Evolutionary conservation across 1,140 invertebrate genomes (phyloP).

Genomic region (Tenebrio molitor): DNA sequence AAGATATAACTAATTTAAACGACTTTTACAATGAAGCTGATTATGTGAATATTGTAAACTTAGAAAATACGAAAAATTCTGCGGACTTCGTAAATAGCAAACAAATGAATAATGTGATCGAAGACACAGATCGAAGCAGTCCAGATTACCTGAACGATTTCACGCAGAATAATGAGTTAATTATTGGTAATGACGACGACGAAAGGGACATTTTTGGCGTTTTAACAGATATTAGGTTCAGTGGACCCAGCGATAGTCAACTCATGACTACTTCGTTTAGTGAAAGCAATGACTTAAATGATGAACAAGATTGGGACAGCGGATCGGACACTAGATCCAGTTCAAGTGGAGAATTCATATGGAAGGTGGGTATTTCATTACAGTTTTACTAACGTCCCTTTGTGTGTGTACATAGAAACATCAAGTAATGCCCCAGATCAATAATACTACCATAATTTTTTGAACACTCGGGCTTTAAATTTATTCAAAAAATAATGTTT

Average conservation of each 20-base stretch:
- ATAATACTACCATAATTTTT: too few relatives aligned
- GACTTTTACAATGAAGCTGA: constrained; percentile 54
- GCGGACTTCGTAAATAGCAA: constrained; percentile 41
- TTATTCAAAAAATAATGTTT: too few relatives aligned
- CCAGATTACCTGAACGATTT: constrained; percentile 46
- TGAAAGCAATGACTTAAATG: constrained; percentile 62
- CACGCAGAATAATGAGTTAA: constrained; percentile 44
- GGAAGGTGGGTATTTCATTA: constrained; percentile 73
- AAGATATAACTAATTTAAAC: constrained; percentile 42
- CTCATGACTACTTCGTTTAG: constrained; percentile 66
- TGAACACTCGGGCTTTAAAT: too few relatives aligned
- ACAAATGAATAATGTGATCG: constrained; percentile 4
- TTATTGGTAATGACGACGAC: constrained; percentile 54
- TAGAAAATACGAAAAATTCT: constrained; percentile 53
- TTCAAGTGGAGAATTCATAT: constrained; percentile 82
- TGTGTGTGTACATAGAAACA: too few relatives aligned
- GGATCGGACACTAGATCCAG: constrained; percentile 71
- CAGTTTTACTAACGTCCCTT: too few relatives aligned
- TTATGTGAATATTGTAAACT: constrained; percentile 56
- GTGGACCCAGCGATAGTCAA: constrained; percentile 62
- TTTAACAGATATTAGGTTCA: constrained; percentile 64
- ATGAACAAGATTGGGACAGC: constrained; percentile 72
- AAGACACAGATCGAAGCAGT: constrained; percentile 3
- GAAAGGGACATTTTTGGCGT: constrained; percentile 59
- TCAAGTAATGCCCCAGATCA: too few relatives aligned